A percentile compares a stretch with the other conserved stretches of the same genome.
These are phyloP conservation scores for Desmophyllum pertusum DNA, from an alignment of 92 coral and sea anemone genomes.

Conservation along the genomic window DNA sequence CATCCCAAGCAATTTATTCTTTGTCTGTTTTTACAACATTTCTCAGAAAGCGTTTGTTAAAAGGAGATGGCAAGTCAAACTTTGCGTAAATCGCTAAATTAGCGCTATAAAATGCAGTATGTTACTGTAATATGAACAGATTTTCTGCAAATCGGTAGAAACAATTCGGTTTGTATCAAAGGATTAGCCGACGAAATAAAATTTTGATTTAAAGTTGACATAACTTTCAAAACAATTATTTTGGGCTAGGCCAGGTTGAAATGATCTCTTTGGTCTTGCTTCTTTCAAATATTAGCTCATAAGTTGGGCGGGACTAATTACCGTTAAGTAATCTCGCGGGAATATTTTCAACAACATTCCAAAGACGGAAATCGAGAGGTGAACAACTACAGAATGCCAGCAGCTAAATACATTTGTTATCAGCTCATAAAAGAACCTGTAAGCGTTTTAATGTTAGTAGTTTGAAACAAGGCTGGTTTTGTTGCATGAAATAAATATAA, in stretches of 20 bases:
- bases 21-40: neutral
- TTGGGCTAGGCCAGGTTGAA: neutral
- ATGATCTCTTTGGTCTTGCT: neutral
- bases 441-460: neutral
- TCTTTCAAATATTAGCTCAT: neutral
- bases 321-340: neutral
- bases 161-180: neutral
- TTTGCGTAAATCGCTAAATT: neutral
- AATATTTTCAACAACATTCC: neutral
- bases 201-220: neutral
- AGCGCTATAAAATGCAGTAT: neutral
- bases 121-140: neutral
- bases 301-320: constrained; percentile 25
- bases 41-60: neutral
- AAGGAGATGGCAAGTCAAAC: neutral
- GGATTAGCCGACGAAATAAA: neutral
- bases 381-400: neutral
- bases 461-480: neutral
- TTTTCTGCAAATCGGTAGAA: neutral
- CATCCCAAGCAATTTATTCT: no score
- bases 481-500: neutral
- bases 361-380: neutral
- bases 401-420: neutral
- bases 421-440: neutral
- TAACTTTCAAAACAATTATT: neutral